Conservation (phyloP, 2,113 vertebrate species). For the Puntigrus tetrazona region DNA sequence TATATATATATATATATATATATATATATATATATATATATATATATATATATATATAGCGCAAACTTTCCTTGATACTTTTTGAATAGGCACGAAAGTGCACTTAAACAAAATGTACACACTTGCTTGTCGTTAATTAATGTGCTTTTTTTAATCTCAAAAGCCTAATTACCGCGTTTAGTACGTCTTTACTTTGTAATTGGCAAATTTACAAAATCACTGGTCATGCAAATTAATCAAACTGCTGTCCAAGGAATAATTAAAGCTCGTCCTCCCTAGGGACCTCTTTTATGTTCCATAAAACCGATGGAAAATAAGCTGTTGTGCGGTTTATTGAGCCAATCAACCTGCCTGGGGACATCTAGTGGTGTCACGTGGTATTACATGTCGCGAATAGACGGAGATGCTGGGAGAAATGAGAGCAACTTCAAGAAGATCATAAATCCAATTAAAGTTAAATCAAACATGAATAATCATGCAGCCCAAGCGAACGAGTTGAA, state of each 20-base stretch:
- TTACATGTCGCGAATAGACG: background rate
- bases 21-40: too few species aligned
- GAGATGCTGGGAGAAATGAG: background rate
- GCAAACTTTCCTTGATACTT: too few species aligned
- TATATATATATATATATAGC: too few species aligned
- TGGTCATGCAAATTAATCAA: background rate
- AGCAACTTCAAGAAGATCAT: background rate
- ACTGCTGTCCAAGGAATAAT: background rate
- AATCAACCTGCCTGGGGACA: background rate
- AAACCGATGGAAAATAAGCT: background rate
- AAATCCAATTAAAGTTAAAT: background rate
- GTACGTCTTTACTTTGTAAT: background rate
- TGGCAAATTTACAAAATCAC: background rate
- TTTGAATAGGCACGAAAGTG: too few species aligned
- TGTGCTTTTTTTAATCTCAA: background rate
- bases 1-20: too few species aligned
- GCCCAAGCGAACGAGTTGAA: background rate
- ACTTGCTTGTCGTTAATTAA: background rate
- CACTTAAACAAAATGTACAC: background rate
- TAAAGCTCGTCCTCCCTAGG: background rate
- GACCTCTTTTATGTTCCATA: constrained; percentile 8
- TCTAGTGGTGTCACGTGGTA: background rate
- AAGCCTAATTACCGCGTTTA: background rate
- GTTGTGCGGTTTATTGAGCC: background rate
- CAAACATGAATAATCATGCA: background rate